A percentile compares a stretch with the other conserved stretches of the same genome.
Evolutionary conservation across 2,797 vertebrate genomes (phyloP).

Genomic region (Gastrophryne carolinensis): DNA sequence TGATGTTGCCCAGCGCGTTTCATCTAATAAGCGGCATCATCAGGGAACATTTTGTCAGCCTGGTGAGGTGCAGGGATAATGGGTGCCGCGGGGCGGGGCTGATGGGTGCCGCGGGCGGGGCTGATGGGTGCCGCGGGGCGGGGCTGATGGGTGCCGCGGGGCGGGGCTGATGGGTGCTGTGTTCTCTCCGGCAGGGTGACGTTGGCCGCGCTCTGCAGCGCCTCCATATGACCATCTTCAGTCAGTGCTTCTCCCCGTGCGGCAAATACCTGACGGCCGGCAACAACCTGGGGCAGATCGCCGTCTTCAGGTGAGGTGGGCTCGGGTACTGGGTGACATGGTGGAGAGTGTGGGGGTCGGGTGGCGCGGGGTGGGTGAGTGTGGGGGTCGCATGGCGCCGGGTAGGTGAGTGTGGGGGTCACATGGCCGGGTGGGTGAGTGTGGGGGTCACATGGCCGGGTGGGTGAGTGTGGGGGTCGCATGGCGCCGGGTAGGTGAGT

Average conservation of each 20-base stretch:
- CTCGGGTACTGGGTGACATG: no score
- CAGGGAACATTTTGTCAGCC: no score
- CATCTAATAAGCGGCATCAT: no score
- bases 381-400: no score
- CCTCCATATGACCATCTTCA: conserved; percentile 87
- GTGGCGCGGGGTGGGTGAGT: no score
- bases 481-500: no score
- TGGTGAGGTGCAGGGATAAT: not conserved
- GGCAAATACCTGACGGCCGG: conserved; percentile 83
- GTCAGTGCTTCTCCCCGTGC: conserved; percentile 85
- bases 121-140: not conserved
- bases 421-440: no score
- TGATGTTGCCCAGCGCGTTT: no score
- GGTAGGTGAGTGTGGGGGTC: no score
- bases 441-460: no score
- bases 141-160: not conserved
- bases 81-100: not conserved
- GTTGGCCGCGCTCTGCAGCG: conserved; percentile 67
- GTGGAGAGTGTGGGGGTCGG: not conserved
- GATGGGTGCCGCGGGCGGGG: not conserved
- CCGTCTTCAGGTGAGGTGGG: conserved; percentile 87
- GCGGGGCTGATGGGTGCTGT: not conserved
- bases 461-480: no score
- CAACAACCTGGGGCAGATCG: conserved; percentile 87
- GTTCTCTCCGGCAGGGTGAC: conserved; percentile 54